phyloP scores from a whole-genome alignment of 1,140 invertebrate species.

The Zophobas morio region DNA sequence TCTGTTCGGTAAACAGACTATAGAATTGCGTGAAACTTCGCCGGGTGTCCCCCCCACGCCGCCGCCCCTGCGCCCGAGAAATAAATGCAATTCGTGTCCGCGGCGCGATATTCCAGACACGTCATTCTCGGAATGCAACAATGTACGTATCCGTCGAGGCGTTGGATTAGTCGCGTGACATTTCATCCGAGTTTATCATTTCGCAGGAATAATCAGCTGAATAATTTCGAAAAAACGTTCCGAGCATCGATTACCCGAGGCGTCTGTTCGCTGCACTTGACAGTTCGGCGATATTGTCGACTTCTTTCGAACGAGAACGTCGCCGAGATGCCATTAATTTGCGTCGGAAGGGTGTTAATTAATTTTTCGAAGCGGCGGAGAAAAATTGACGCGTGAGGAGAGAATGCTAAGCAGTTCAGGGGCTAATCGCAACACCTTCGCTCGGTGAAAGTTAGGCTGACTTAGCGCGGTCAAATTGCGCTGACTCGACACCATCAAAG shows the following conservation, averaged over 20 bases:
- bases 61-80: background rate
- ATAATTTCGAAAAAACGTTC: background rate
- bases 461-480: too few relatives aligned
- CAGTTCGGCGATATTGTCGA: slow-evolving; percentile 14
- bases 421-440: too few relatives aligned
- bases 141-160: slow-evolving; percentile 30
- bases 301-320: background rate
- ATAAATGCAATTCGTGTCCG: slow-evolving; percentile 33
- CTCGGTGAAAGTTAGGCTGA: too few relatives aligned
- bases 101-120: slow-evolving; percentile 18
- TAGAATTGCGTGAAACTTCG: too few relatives aligned
- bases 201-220: slow-evolving; percentile 3
- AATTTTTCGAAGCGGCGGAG: slow-evolving; percentile 5
- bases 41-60: too few relatives aligned
- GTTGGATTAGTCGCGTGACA: slow-evolving; percentile 18
- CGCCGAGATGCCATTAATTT: slow-evolving; percentile 8
- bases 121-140: slow-evolving; percentile 32
- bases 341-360: slow-evolving; percentile 13
- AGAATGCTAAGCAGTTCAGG: slow-evolving; percentile 6
- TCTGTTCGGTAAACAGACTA: too few relatives aligned
- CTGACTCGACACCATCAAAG: too few relatives aligned
- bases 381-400: background rate
- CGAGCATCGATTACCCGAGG: background rate
- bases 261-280: background rate
- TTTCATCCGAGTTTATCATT: slow-evolving; percentile 13